Base-by-base conservation (phyloP, 2,888 invertebrate genomes). In the Dione vanillae region DNA sequence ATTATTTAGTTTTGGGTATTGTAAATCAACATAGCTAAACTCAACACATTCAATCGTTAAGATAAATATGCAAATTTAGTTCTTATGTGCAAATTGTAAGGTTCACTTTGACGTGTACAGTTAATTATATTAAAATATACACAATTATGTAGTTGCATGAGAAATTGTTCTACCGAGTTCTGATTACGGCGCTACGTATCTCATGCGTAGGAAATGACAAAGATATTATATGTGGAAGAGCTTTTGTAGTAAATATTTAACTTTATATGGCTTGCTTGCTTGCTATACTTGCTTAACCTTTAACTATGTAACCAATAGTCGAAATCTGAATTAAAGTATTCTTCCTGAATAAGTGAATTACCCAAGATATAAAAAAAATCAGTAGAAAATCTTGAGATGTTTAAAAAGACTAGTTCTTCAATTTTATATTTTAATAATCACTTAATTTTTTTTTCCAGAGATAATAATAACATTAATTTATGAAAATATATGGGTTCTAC, bases 111-210 rank as follows among this genome's bases (percentile, higher is more conserved):
- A 58, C n/a, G 1, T 49, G 40, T 59, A 49, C 20, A 20, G 10
- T 41, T 11, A 27, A 59, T 41, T 12, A n/a, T 11, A 40, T 49
- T 40, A 47, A 12, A 49, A 47, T 49, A 20, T 14, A 40, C 37
- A 49, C 20, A 20, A 37, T 20, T 49, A 41, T 11, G 7, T 20
- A 1, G 20, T 27, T 59, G 67, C 59, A 51, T 59, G 19, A 67
- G 41, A 59, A 67, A 67, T 67, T 67, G 67, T 58, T 67, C 41
- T n/a, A 67, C 58, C 67, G 27, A 58, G 67, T 47, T 67, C 37
- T 59, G 67, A 67, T 59, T 59, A 49, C 67, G 58, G 67, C 40
- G 58, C 49, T 67, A 41, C 58, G 67, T 67, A 56, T 43, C 56
- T 49, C 58, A 40, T 56, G 56, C 16, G 56, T 49, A 49, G 56